Evolutionary conservation across 2,888 invertebrate genomes (phyloP), one percentile per base, ranked within the genome.

Genomic region (Aleiodes alternator): DNA sequence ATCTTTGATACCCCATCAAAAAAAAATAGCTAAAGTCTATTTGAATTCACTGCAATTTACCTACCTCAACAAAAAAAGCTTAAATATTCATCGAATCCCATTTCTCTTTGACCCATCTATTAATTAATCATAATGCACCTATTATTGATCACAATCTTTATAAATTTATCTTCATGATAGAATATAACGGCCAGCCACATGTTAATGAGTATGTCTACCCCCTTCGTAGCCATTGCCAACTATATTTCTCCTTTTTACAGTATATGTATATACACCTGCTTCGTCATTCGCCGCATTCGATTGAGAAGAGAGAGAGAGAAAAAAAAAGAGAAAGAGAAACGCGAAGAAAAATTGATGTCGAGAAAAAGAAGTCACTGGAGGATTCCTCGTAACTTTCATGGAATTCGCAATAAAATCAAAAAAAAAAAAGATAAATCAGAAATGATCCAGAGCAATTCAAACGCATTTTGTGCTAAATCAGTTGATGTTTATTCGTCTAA

Each of bases 131-230:
- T 43, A 43, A 43, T 43, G 4, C 43, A 43, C 43, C 43, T 43
- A 43, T 43, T 43, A 43, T 43, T 8, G 43, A 43, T 9, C 23
- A 8, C 8, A 43, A 43, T 43, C 43, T 43, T 0, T 9, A 9
- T 43, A 9, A 43, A 43, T 43, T 43, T n/a, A 66, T 66, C n/a
- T 66, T n/a, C 78, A 77, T 3, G 57, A 59, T 70, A 31, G 56
- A 68, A 84, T 86, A 84, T 86, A 86, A 86, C 86, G 86, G 85
- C 84, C 77, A 81, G 76, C 84, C 86, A 86, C 84, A 85, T 86
- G 86, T 84, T 84, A 80, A 79, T 75, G 78, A 79, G 80, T 76
- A 14, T 53, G 31, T 29, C 51, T 29, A 82, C 79, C 79, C 66
- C 73, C 75, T 68, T 69, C 74, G 75, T 72, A 75, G 76, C 69